phyloP scores from a whole-genome alignment of 92 coral and sea anemone species.

The Plumapathes pennacea region DNA sequence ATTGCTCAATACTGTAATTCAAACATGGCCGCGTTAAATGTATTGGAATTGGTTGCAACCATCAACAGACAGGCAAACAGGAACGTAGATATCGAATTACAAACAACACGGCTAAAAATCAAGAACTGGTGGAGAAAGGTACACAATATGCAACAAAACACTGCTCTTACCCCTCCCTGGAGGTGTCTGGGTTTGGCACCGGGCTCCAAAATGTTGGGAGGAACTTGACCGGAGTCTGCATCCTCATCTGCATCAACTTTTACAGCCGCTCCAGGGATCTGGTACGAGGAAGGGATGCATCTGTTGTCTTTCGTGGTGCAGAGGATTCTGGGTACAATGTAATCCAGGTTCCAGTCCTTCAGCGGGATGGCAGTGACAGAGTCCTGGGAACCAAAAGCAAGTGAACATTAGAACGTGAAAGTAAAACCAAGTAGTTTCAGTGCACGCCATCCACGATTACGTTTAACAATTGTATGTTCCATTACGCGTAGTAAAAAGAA shows the following conservation, averaged over 20 bases:
- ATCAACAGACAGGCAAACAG: too few species aligned
- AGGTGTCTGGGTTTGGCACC: conserved; percentile 65
- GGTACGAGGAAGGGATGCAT: conserved; percentile 84
- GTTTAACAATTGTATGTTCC: too few species aligned
- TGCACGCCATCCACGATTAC: too few species aligned
- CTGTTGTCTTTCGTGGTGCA: conserved; percentile 79
- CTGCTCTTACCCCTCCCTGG: conserved; percentile 66
- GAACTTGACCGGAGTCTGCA: conserved; percentile 48
- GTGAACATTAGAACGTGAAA: not conserved
- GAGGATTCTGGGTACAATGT: conserved; percentile 85
- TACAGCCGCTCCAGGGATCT: conserved; percentile 80
- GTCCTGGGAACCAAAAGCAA: conserved; percentile 54
- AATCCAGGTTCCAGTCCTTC: conserved; percentile 82
- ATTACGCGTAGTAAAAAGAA: too few species aligned
- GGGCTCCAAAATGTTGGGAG: conserved; percentile 92
- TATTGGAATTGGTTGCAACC: too few species aligned
- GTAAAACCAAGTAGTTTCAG: too few species aligned
- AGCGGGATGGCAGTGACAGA: conserved; percentile 88
- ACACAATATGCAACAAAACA: not conserved
- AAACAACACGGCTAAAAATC: not conserved
- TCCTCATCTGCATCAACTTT: conserved; percentile 67
- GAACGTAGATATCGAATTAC: too few species aligned
- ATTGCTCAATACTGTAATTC: too few species aligned
- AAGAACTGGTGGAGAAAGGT: too few species aligned
- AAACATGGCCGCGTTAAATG: too few species aligned